phyloP scores from a whole-genome alignment of 2,888 invertebrate species.

The Amitus sp. region DNA sequence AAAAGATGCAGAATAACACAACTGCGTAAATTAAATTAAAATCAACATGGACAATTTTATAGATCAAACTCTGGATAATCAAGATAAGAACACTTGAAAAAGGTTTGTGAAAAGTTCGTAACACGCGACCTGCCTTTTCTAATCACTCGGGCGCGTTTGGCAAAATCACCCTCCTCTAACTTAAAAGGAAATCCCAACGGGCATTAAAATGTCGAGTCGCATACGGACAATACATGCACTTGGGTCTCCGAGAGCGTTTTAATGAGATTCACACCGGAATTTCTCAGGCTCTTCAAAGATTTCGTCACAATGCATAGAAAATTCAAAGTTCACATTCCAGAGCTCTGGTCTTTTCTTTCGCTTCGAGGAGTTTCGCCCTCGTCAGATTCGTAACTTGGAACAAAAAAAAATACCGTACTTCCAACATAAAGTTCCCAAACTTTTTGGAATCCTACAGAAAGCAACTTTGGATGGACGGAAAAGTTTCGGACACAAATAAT shows the following conservation, averaged over 20 bases:
- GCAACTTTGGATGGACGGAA: too few species aligned
- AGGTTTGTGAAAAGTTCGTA: neutral
- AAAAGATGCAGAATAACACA: too few species aligned
- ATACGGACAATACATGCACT: too few species aligned
- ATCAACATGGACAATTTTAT: neutral
- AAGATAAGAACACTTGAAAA: neutral
- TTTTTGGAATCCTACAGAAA: too few species aligned
- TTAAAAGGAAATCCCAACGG: slow-evolving; percentile 15
- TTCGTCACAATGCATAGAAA: neutral
- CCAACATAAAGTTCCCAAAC: too few species aligned
- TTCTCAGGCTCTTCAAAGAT: neutral
- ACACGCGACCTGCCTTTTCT: neutral
- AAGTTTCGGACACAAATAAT: too few species aligned
- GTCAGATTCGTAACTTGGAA: too few species aligned
- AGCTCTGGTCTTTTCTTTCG: too few species aligned
- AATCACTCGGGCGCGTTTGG: neutral
- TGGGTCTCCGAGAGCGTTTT: slow-evolving; percentile 27
- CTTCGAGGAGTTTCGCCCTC: too few species aligned
- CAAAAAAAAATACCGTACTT: too few species aligned
- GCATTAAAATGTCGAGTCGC: slow-evolving; percentile 27
- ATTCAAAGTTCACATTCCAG: too few species aligned
- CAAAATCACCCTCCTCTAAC: slow-evolving; percentile 8
- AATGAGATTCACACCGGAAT: slow-evolving; percentile 26
- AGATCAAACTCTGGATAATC: neutral
- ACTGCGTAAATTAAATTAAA: neutral